These are phyloP conservation scores for Cybosia mesomella DNA, from an alignment of 2,888 invertebrate species.

Conservation along the genomic window DNA sequence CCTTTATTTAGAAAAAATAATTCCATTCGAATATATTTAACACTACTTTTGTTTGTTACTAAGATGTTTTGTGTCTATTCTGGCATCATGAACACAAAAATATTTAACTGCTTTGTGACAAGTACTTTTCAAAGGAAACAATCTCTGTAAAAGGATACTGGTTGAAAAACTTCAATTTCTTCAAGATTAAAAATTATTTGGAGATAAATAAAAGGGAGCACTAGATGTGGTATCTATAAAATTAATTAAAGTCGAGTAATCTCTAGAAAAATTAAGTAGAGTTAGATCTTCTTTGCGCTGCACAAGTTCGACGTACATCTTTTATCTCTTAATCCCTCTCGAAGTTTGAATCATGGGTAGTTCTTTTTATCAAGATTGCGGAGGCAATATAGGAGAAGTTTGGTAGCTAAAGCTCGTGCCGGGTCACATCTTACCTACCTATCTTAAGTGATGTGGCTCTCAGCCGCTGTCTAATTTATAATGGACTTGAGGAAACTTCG, in stretches of 20 bases:
- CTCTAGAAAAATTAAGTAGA: constrained; percentile 51
- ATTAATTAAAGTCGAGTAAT: constrained; percentile 49
- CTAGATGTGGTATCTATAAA: constrained; percentile 25
- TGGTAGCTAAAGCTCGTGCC: constrained; percentile 79
- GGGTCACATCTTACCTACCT: constrained; percentile 86
- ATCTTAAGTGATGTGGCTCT: constrained; percentile 86
- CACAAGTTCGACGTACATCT: constrained; percentile 68
- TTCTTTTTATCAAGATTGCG: constrained; percentile 85
- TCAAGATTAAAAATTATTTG: constrained; percentile 36
- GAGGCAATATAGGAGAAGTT: constrained; percentile 81
- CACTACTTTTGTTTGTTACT: background rate
- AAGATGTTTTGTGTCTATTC: background rate
- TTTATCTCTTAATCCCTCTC: constrained; percentile 75
- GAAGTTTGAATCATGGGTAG: constrained; percentile 83
- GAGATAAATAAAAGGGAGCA: constrained; percentile 24
- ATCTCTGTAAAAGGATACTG: constrained; percentile 39
- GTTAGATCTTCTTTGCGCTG: constrained; percentile 58
- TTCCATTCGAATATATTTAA: constrained; percentile 43
- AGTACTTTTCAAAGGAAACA: constrained; percentile 40
- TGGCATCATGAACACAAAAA: constrained; percentile 7
- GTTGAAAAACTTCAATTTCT: constrained; percentile 31
- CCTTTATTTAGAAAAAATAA: constrained; percentile 52
- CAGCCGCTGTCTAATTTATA: constrained; percentile 86
- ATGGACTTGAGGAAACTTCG: constrained; percentile 86
- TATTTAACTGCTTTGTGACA: constrained; percentile 22